Base-by-base conservation (phyloP, 64 coral and sea anemone species). In the Dendrophyllia cribrosa region DNA sequence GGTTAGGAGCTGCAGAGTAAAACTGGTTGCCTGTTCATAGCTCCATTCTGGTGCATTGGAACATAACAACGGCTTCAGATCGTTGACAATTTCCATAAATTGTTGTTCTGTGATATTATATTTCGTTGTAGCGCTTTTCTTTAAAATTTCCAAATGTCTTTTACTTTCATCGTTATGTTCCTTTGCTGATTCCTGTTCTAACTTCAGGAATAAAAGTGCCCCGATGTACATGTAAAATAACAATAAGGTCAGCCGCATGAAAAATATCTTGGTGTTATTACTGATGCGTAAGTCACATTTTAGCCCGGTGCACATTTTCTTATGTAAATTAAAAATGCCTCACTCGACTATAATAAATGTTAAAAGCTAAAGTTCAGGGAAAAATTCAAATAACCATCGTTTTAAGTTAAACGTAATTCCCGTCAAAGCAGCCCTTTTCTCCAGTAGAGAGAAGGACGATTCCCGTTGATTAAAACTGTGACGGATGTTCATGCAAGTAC, bases 31-130 rank as follows among this genome's bases (percentile, higher is more conserved):
- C 10, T 72, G 24, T 72, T 72, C 25, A 44, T 43, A 72, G 25
- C 70, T 72, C 70, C 70, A 72, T 43, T 72, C 70, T 3, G 70
- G 70, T 24, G 45, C 34, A 72, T 72, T 72, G 24, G 70, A 26
- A 72, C 24, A 72, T 7, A 16, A 26, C 10, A 5, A 43, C 34
- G 70, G 24, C 25, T 72, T 72, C 25, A 72, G 34, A 43, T 20
- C 34, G 34, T 72, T 9, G 70, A 47, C 25, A 43, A 72, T 24
- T 21, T 43, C 45, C 8, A 1, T 4, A 46, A 72, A 72, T 21
- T 72, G 24, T 13, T 72, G 9, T 12, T 72, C 70, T 43, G 70
- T 72, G 25, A 72, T 72, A 72, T 72, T 72, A 9, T 72, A 72
- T 4, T 72, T 21, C 0, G 24, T 13, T 9, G 16, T 72, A 9